phyloP scores from a whole-genome alignment of 2,888 invertebrate genomes.

The Aleiodes alternator region DNA sequence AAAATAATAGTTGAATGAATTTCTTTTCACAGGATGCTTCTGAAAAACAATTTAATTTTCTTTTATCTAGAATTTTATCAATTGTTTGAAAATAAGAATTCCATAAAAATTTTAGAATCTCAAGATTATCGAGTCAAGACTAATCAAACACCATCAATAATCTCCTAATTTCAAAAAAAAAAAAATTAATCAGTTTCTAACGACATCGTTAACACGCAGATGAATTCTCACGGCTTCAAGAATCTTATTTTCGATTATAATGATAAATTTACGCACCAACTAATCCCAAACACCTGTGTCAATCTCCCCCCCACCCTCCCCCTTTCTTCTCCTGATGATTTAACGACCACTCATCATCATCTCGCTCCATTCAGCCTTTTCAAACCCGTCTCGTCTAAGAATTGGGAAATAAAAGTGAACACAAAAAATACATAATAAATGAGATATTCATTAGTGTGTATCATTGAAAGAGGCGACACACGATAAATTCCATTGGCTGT shows the following conservation, averaged over 20 bases:
- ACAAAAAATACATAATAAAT: constrained; percentile 49
- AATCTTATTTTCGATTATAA: too few relatives aligned
- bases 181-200: constrained; percentile 63
- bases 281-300: background rate
- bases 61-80: too few relatives aligned
- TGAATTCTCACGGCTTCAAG: constrained; percentile 35
- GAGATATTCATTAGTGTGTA: constrained; percentile 66
- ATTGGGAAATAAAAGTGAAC: constrained; percentile 54
- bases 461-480: too few relatives aligned
- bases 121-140: too few relatives aligned
- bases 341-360: constrained; percentile 9
- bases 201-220: constrained; percentile 56
- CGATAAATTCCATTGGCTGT: background rate
- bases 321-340: background rate
- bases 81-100: too few relatives aligned
- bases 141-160: constrained; percentile 41
- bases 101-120: too few relatives aligned
- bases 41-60: too few relatives aligned
- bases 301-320: background rate
- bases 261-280: too few relatives aligned
- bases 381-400: constrained; percentile 7
- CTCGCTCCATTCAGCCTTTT: constrained; percentile 15
- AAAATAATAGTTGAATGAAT: too few relatives aligned
- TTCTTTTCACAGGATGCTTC: too few relatives aligned
- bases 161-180: constrained; percentile 49